These are phyloP conservation scores for Thysanoteuthis rhombus DNA, from an alignment of 2,888 invertebrate genomes.

Conservation along the genomic window DNA sequence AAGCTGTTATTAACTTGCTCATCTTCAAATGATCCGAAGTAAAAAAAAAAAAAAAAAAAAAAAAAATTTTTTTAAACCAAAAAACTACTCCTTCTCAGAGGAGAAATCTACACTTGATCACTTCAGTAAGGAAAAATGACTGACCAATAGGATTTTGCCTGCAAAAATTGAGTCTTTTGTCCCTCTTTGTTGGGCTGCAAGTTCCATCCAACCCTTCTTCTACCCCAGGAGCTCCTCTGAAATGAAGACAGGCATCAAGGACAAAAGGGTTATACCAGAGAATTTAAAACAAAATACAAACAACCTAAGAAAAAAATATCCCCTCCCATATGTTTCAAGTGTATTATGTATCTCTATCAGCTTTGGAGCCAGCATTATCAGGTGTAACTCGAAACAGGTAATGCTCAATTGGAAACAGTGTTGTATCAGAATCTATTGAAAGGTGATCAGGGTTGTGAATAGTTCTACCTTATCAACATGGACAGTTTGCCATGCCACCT, in stretches of 20 bases:
- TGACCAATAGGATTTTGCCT: neutral
- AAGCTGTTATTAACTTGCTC: neutral
- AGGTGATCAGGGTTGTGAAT: neutral
- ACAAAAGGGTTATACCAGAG: neutral
- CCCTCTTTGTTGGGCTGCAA: neutral
- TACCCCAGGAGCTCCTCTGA: neutral
- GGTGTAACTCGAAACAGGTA: neutral
- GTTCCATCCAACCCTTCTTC: neutral
- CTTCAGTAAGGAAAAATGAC: neutral
- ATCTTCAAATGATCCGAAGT: neutral
- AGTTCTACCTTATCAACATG: neutral
- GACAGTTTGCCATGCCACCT: neutral
- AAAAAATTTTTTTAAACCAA: neutral
- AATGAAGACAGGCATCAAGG: neutral
- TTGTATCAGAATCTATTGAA: neutral
- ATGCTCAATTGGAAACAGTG: neutral
- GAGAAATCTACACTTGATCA: neutral
- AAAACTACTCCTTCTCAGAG: too few relatives aligned
- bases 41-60: neutral
- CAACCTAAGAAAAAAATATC: neutral
- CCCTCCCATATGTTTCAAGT: neutral
- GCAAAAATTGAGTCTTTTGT: neutral
- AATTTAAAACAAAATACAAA: neutral
- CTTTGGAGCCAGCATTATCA: neutral
- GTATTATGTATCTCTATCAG: too few relatives aligned